Evolutionary conservation across 2,888 invertebrate genomes (phyloP).

Genomic region (Ornithoptera priamus): DNA sequence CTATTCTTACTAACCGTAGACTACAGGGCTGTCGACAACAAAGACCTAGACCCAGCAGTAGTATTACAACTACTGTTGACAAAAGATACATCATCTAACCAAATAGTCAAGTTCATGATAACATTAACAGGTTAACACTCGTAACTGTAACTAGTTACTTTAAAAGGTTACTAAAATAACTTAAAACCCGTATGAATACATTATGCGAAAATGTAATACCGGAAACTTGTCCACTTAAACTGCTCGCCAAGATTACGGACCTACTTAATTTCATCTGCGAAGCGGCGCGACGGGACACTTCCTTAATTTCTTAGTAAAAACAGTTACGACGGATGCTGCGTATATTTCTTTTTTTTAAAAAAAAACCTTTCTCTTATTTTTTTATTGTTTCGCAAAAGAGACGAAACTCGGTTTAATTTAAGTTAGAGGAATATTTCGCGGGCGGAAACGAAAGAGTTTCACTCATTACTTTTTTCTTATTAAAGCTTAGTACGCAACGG

Average conservation of each 20-base stretch:
- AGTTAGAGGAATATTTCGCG: conserved; percentile 29
- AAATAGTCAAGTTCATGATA: too few relatives aligned
- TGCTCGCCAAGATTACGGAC: conserved; percentile 28
- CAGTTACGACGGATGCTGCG: conserved; percentile 29
- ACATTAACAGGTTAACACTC: not conserved
- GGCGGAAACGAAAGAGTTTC: conserved; percentile 19
- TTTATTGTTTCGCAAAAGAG: conserved; percentile 30
- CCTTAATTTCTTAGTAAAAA: conserved; percentile 34
- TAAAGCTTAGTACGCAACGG: conserved; percentile 4
- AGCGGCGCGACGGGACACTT: conserved; percentile 24
- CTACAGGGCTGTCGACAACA: too few relatives aligned
- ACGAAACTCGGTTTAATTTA: conserved; percentile 29
- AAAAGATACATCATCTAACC: too few relatives aligned
- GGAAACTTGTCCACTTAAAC: conserved; percentile 23
- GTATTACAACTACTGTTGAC: too few relatives aligned
- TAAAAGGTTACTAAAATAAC: conserved; percentile 7
- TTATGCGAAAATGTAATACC: conserved; percentile 25
- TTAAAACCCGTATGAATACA: conserved; percentile 14
- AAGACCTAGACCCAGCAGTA: too few relatives aligned
- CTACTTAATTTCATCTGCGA: conserved; percentile 29
- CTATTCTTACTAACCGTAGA: too few relatives aligned
- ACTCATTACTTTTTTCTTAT: conserved; percentile 11
- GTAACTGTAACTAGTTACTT: not conserved
- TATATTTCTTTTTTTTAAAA: conserved; percentile 12
- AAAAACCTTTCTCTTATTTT: conserved; percentile 30